phyloP scores from a whole-genome alignment of 2,888 invertebrate genomes.

The Odiellus spinosus region DNA sequence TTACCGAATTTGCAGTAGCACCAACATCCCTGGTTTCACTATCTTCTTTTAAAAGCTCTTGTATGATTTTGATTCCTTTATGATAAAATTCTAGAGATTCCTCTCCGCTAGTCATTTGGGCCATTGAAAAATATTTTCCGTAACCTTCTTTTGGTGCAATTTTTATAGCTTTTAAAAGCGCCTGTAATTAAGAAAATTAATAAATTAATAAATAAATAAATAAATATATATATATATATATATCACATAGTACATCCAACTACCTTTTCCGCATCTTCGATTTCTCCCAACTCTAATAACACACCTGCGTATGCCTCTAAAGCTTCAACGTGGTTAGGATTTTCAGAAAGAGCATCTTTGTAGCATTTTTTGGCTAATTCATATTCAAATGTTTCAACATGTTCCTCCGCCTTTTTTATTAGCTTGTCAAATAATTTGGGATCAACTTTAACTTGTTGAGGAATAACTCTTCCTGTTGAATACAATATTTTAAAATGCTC shows the following conservation, averaged over 20 bases:
- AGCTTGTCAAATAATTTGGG: neutral
- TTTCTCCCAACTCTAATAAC: constrained; percentile 29
- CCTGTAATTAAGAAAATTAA: no score
- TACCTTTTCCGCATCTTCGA: constrained; percentile 31
- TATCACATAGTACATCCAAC: no score
- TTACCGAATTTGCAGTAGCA: no score
- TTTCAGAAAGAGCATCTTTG: constrained; percentile 29
- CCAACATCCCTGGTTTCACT: no score
- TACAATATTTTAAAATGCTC: no score
- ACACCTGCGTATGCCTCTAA: constrained; percentile 30
- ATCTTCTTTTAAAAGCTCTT: constrained; percentile 12
- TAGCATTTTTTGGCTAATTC: constrained; percentile 31
- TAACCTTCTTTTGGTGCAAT: constrained; percentile 28
- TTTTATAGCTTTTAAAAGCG: constrained; percentile 1
- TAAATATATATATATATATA: no score
- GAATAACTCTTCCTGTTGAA: no score
- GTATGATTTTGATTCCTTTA: constrained; percentile 32
- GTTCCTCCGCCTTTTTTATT: constrained; percentile 27
- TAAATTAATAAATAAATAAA: no score
- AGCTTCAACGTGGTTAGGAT: constrained; percentile 29
- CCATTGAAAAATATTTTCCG: constrained; percentile 33
- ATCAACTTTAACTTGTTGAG: no score
- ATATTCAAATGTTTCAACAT: constrained; percentile 31
- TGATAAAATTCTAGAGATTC: constrained; percentile 30
- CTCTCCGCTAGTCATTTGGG: constrained; percentile 30